Conservation (phyloP, 2,113 vertebrate species). For the Baryphthengus martii region DNA sequence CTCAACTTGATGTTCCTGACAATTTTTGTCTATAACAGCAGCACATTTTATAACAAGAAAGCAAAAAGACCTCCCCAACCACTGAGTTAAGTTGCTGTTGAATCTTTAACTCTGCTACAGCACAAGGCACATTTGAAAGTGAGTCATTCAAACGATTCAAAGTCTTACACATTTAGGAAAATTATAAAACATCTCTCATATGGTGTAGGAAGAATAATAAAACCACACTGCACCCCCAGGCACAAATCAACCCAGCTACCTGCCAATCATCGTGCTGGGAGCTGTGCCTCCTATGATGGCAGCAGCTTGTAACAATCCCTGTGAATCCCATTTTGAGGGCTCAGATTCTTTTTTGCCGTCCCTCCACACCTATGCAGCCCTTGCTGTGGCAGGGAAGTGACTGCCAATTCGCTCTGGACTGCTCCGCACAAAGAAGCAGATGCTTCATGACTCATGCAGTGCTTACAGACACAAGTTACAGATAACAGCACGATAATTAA, state of each 20-base stretch:
- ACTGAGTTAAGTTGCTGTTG: background rate
- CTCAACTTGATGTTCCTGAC: background rate
- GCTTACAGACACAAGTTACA: background rate
- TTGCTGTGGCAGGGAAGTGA: background rate
- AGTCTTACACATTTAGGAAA: background rate
- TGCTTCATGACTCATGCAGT: conserved; percentile 11
- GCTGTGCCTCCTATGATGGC: accelerated
- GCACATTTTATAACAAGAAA: background rate
- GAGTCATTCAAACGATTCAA: conserved; percentile 22
- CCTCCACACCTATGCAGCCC: background rate
- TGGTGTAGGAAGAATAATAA: background rate
- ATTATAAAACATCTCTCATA: background rate
- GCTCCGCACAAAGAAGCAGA: background rate
- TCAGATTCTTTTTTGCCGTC: background rate
- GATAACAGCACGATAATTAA: background rate
- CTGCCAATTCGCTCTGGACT: background rate
- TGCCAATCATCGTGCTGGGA: accelerated
- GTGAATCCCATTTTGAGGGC: background rate
- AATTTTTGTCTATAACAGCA: background rate
- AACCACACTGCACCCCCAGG: background rate
- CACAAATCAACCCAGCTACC: background rate
- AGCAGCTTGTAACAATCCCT: background rate
- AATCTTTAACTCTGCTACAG: background rate
- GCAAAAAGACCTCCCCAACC: background rate
- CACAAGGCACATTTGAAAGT: background rate